Conservation (phyloP, 2,113 vertebrate genomes). For the Megaceryle maxima region DNA sequence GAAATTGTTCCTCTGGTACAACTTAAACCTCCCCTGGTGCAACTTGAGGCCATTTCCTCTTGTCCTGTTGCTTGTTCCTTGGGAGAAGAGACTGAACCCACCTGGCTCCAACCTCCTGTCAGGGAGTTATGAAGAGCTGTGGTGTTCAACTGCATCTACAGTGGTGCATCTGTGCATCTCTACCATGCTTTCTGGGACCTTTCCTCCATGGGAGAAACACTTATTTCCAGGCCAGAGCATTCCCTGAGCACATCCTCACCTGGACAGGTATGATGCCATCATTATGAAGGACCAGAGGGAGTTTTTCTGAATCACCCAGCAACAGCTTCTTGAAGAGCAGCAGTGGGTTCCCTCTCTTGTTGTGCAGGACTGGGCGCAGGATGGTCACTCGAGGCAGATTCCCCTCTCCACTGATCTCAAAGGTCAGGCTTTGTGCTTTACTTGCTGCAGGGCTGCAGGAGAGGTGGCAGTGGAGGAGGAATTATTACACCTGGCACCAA, state of each 20-base stretch:
- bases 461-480: neutral
- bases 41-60: neutral
- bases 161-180: neutral
- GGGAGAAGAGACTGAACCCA: neutral
- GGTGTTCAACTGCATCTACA: no score
- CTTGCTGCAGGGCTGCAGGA: slow-evolving; percentile 33
- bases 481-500: neutral
- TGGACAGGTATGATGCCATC: slow-evolving; percentile 73
- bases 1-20: neutral
- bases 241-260: slow-evolving; percentile 66
- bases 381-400: slow-evolving; percentile 81
- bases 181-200: neutral
- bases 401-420: slow-evolving; percentile 84
- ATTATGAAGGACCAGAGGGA: slow-evolving; percentile 84
- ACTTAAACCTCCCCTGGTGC: neutral
- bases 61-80: neutral
- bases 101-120: no score
- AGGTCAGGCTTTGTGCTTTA: slow-evolving; percentile 70
- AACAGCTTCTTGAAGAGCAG: slow-evolving; percentile 82
- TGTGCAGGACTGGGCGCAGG: slow-evolving; percentile 73
- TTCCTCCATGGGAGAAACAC: no score
- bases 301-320: slow-evolving; percentile 68
- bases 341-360: slow-evolving; percentile 71
- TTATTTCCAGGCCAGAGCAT: neutral
- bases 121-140: neutral